Evolutionary conservation across 2,113 vertebrate genomes (phyloP).

Genomic region (Hyla sarda): DNA sequence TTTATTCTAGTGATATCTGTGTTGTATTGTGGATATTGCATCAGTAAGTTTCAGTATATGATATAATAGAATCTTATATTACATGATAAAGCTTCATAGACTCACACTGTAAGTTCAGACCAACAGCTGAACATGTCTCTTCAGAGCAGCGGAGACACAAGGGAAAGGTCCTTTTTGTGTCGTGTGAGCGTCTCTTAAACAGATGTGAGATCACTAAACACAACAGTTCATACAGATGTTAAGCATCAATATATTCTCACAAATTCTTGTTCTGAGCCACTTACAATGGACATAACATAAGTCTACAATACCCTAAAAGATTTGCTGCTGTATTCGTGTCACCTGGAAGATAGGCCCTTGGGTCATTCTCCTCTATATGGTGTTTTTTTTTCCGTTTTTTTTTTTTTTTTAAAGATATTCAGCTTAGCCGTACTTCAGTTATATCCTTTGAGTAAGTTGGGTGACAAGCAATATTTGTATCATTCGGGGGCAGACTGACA

Average conservation of each 20-base stretch:
- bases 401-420: background rate
- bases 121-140: constrained; percentile 5
- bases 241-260: background rate
- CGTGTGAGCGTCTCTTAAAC: constrained; percentile 22
- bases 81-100: background rate
- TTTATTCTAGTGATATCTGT: too few relatives aligned
- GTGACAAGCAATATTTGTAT: background rate
- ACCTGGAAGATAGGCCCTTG: background rate
- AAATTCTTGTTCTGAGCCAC: background rate
- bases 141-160: background rate
- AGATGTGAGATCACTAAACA: constrained; percentile 37
- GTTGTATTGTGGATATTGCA: too few relatives aligned
- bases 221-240: background rate
- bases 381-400: background rate
- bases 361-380: background rate
- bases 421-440: background rate
- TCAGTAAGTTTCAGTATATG: too few relatives aligned
- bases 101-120: background rate
- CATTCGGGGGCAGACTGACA: background rate
- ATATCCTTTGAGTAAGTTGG: background rate
- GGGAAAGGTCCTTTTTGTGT: constrained; percentile 16
- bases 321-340: background rate
- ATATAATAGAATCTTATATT: background rate
- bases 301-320: background rate
- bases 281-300: background rate